Percentiles rank a stretch among this genome's conserved stretches.
Conservation (phyloP, 2,113 vertebrate genomes). For the Diadophis punctatus region DNA sequence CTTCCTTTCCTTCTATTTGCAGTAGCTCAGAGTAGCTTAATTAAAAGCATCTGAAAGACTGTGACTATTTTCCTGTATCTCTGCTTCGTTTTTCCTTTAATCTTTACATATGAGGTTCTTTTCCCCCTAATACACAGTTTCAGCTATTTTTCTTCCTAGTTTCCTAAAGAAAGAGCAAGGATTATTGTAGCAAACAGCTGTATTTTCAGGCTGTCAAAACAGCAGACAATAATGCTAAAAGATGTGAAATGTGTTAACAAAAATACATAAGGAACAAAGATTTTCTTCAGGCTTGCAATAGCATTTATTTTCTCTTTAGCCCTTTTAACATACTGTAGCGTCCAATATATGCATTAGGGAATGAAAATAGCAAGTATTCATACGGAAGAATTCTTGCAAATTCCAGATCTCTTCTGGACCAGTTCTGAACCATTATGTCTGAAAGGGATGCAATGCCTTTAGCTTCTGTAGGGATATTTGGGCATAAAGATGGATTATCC, state of each 20-base stretch:
- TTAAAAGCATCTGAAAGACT: neutral
- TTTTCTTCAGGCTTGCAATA: neutral
- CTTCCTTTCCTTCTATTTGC: neutral
- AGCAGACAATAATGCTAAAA: neutral
- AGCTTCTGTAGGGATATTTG: neutral
- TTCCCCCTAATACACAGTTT: neutral
- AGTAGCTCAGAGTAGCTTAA: neutral
- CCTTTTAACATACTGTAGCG: neutral
- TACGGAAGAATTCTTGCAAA: neutral
- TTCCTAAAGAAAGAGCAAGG: neutral
- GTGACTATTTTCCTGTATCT: neutral
- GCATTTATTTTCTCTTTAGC: neutral
- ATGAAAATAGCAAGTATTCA: neutral
- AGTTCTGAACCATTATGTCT: neutral
- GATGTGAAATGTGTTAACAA: neutral
- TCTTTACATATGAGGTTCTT: neutral
- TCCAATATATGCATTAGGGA: neutral
- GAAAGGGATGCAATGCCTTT: neutral
- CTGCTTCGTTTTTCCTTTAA: neutral
- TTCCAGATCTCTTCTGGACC: neutral
- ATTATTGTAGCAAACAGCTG: neutral
- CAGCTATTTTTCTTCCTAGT: neutral
- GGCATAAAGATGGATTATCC: neutral
- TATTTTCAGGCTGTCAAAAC: neutral
- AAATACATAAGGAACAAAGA: neutral